phyloP scores from a whole-genome alignment of 92 coral and sea anemone species.

The Isaurus tuberculatus region DNA sequence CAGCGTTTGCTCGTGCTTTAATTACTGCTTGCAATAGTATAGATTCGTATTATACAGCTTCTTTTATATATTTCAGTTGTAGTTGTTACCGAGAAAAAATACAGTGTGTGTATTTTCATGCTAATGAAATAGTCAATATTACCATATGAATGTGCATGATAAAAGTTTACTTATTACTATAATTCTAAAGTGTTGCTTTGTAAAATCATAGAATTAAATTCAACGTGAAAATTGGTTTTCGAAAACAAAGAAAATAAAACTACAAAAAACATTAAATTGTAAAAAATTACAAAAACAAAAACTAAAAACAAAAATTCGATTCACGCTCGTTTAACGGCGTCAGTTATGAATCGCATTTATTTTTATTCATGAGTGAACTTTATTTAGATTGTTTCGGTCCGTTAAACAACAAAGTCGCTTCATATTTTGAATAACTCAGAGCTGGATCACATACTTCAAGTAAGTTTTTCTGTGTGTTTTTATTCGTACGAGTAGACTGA shows the following conservation, averaged over 20 bases:
- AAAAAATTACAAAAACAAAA: background rate
- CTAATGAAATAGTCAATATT: background rate
- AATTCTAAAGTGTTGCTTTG: background rate
- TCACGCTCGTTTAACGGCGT: background rate
- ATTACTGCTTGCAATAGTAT: too few species aligned
- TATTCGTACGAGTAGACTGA: too few species aligned
- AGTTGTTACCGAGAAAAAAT: too few species aligned
- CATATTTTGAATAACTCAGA: slow-evolving; percentile 26
- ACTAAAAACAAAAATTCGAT: background rate
- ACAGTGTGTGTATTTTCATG: background rate
- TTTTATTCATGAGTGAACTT: slow-evolving; percentile 11
- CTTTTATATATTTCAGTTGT: too few species aligned
- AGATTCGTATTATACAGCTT: too few species aligned
- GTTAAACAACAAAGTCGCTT: slow-evolving; percentile 6
- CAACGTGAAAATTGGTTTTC: background rate
- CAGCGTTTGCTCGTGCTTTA: too few species aligned
- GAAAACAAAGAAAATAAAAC: background rate
- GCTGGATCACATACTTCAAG: background rate
- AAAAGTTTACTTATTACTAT: background rate
- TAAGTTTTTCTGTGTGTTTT: background rate
- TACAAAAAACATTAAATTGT: background rate
- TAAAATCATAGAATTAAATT: background rate
- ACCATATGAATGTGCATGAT: background rate
- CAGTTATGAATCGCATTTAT: background rate
- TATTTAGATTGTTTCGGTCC: background rate